These are phyloP conservation scores for Colletes latitarsis DNA, from an alignment of 1,140 invertebrate species.

Conservation along the genomic window DNA sequence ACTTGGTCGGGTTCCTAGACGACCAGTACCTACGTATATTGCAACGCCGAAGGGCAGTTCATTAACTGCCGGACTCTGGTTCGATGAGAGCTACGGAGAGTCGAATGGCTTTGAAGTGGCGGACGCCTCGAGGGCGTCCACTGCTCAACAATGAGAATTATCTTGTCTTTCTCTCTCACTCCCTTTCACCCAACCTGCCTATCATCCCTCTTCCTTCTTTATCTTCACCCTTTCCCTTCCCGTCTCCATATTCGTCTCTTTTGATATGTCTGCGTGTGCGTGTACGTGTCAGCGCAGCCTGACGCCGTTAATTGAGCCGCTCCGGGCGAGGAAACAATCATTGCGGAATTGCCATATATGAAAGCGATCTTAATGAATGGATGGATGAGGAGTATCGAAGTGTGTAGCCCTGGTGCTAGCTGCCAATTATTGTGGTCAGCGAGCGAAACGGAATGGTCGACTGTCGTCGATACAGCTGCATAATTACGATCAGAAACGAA, in stretches of 20 bases:
- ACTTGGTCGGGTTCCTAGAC: constrained; percentile 55
- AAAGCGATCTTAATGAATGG: constrained; percentile 61
- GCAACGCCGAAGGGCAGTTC: constrained; percentile 69
- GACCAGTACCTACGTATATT: constrained; percentile 36
- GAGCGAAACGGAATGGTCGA: constrained; percentile 26
- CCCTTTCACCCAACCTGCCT: not conserved
- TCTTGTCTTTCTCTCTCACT: constrained; percentile 48
- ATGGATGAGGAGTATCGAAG: constrained; percentile 50
- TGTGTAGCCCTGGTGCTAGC: not conserved
- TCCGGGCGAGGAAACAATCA: constrained; percentile 60
- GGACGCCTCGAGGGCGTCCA: constrained; percentile 58
- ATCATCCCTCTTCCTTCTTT: not conserved
- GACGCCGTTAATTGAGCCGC: constrained; percentile 54
- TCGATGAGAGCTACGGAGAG: constrained; percentile 62
- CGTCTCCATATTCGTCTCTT: constrained; percentile 46
- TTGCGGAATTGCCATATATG: constrained; percentile 25
- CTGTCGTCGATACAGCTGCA: constrained; percentile 2
- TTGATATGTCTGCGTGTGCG: constrained; percentile 13
- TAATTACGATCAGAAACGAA: constrained; percentile 46
- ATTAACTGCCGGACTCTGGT: constrained; percentile 68
- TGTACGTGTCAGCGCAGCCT: constrained; percentile 14
- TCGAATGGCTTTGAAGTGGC: constrained; percentile 66
- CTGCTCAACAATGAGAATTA: constrained; percentile 66
- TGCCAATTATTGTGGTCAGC: constrained; percentile 38
- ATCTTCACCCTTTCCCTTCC: constrained; percentile 32